phyloP scores from a whole-genome alignment of 2,888 invertebrate species.

The Lasioglossum villosulum region DNA sequence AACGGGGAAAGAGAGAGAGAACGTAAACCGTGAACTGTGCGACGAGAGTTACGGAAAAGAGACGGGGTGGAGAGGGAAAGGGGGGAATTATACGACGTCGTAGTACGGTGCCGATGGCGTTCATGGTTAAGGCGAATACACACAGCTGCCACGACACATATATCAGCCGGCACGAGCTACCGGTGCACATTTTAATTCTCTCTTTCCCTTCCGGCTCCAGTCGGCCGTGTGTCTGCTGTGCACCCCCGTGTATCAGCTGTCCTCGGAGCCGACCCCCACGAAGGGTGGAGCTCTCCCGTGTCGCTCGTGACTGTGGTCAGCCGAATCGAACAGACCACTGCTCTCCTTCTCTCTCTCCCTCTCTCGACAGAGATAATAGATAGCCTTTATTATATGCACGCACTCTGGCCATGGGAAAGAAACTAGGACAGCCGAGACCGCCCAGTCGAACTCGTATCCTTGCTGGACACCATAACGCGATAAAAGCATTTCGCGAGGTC shows the following conservation, averaged over 20 bases:
- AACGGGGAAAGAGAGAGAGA: slow-evolving; percentile 28
- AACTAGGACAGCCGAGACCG: slow-evolving; percentile 23
- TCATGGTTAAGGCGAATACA: slow-evolving; percentile 66
- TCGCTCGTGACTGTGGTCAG: slow-evolving; percentile 53
- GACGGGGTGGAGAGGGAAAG: slow-evolving; percentile 32
- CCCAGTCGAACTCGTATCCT: not conserved
- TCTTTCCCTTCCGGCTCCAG: slow-evolving; percentile 56
- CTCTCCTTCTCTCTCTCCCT: slow-evolving; percentile 17
- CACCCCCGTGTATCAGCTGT: slow-evolving; percentile 77
- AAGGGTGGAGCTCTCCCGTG: slow-evolving; percentile 12
- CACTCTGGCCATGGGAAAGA: slow-evolving; percentile 14
- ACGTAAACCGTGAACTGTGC: slow-evolving; percentile 11
- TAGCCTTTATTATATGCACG: slow-evolving; percentile 55
- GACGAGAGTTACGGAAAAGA: slow-evolving; percentile 39
- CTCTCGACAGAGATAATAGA: slow-evolving; percentile 48
- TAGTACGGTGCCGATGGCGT: slow-evolving; percentile 62
- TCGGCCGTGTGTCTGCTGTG: slow-evolving; percentile 26
- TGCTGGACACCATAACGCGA: not conserved
- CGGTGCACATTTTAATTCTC: slow-evolving; percentile 74
- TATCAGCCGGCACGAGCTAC: slow-evolving; percentile 80
- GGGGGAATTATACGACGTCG: slow-evolving; percentile 56
- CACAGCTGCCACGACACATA: slow-evolving; percentile 71
- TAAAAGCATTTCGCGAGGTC: not conserved
- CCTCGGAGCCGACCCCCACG: slow-evolving; percentile 58
- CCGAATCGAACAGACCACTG: slow-evolving; percentile 62